These are phyloP conservation scores for Orchesellides sinensis DNA, from an alignment of 2,888 invertebrate genomes.

Conservation along the genomic window DNA sequence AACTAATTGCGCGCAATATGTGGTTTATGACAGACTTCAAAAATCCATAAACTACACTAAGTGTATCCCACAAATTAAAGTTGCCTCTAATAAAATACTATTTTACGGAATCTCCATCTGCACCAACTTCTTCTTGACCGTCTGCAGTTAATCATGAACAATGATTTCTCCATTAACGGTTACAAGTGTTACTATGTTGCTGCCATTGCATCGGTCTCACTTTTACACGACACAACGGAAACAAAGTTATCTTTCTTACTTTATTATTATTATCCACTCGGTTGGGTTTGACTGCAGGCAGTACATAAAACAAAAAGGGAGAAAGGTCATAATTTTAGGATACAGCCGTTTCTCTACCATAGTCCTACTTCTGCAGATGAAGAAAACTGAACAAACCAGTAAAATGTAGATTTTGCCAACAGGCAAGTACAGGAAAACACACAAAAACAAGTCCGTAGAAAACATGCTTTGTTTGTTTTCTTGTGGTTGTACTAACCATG, in stretches of 20 bases:
- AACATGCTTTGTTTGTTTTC: slow-evolving; percentile 6
- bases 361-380: background rate
- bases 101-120: background rate
- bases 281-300: slow-evolving; percentile 50
- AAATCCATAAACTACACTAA: background rate
- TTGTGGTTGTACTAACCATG: background rate
- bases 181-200: background rate
- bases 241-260: slow-evolving; percentile 27
- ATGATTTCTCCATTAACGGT: slow-evolving; percentile 38
- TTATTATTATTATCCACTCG: slow-evolving; percentile 55
- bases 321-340: slow-evolving; percentile 40
- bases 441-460: background rate
- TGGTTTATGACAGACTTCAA: background rate
- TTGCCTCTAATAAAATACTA: too few relatives aligned
- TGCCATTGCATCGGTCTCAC: background rate
- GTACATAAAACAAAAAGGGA: slow-evolving; percentile 38
- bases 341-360: too few relatives aligned
- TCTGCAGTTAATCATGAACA: slow-evolving; percentile 41
- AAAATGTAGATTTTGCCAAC: slow-evolving; percentile 12
- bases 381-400: background rate
- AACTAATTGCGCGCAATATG: background rate
- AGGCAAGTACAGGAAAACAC: background rate
- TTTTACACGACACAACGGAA: background rate
- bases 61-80: background rate
- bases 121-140: background rate